Percentiles rank a stretch among this genome's conserved stretches.
These are phyloP conservation scores for Luperina testacea DNA, from an alignment of 2,888 invertebrate species.

Conservation along the genomic window DNA sequence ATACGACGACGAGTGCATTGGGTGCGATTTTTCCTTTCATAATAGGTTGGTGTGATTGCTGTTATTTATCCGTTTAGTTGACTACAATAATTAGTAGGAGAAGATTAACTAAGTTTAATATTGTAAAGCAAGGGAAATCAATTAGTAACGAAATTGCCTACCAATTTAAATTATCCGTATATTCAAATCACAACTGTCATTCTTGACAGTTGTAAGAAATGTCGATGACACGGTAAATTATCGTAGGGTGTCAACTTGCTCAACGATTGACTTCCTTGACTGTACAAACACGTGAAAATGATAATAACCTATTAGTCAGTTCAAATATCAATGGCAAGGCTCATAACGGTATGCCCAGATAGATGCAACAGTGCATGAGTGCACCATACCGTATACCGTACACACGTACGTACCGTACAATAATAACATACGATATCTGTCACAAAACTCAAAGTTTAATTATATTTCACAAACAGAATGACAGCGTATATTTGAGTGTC, in stretches of 20 bases:
- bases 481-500: conserved; percentile 4
- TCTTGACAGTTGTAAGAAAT: not conserved
- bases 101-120: not conserved
- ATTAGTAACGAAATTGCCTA: not conserved
- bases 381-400: not conserved
- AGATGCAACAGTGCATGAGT: not conserved
- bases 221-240: not conserved
- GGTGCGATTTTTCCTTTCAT: conserved; percentile 22
- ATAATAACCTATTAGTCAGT: not conserved
- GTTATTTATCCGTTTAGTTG: conserved; percentile 2
- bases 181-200: not conserved
- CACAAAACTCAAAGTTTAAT: conserved; percentile 7
- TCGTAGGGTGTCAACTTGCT: not conserved
- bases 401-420: not conserved
- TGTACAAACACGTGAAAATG: not conserved
- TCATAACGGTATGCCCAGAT: not conserved
- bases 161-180: not conserved
- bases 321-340: too few relatives aligned
- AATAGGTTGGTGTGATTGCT: conserved; percentile 3
- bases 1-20: conserved; percentile 19
- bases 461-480: conserved; percentile 21
- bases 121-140: not conserved
- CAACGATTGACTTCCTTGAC: not conserved
- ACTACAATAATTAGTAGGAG: not conserved
- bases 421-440: not conserved